Evolutionary conservation across 2,888 invertebrate genomes (phyloP).

Genomic region (Camptogramma bilineatum): DNA sequence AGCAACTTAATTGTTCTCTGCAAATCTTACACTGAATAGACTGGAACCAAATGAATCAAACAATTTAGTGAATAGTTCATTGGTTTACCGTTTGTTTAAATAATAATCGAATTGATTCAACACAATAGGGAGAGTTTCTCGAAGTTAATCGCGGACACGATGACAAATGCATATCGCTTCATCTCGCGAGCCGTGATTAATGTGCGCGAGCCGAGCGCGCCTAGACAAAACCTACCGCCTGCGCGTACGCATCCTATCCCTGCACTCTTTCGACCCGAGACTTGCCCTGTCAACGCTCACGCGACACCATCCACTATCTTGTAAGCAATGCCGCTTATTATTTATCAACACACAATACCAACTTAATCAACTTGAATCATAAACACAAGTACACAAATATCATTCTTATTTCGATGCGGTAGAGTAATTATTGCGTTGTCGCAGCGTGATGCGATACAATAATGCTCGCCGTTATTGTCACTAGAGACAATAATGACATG

Average conservation of each 20-base stretch:
- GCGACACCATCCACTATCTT: slow-evolving; percentile 72
- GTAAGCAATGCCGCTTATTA: slow-evolving; percentile 81
- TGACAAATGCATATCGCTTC: slow-evolving; percentile 84
- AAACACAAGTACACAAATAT: slow-evolving; percentile 41
- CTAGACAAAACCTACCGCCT: slow-evolving; percentile 80
- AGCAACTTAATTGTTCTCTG: slow-evolving; percentile 46
- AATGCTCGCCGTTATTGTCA: slow-evolving; percentile 53
- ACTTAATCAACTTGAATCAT: slow-evolving; percentile 58
- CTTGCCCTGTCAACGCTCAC: slow-evolving; percentile 67
- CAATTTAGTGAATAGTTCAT: slow-evolving; percentile 49
- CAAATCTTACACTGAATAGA: slow-evolving; percentile 31
- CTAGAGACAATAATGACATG: slow-evolving; percentile 81
- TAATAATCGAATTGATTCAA: slow-evolving; percentile 80
- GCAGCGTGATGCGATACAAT: slow-evolving; percentile 53
- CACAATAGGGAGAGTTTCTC: slow-evolving; percentile 78
- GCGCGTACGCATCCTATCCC: slow-evolving; percentile 70
- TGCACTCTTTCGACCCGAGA: slow-evolving; percentile 71
- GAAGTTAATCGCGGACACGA: slow-evolving; percentile 78
- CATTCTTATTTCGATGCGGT: slow-evolving; percentile 43
- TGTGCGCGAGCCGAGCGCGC: slow-evolving; percentile 71
- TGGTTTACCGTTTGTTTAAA: slow-evolving; percentile 61
- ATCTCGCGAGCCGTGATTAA: slow-evolving; percentile 80
- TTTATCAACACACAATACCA: slow-evolving; percentile 73
- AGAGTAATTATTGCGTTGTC: slow-evolving; percentile 52
- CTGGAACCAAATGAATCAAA: slow-evolving; percentile 38